Conservation (phyloP, 2,797 vertebrate genomes). For the Hydrophis major region DNA sequence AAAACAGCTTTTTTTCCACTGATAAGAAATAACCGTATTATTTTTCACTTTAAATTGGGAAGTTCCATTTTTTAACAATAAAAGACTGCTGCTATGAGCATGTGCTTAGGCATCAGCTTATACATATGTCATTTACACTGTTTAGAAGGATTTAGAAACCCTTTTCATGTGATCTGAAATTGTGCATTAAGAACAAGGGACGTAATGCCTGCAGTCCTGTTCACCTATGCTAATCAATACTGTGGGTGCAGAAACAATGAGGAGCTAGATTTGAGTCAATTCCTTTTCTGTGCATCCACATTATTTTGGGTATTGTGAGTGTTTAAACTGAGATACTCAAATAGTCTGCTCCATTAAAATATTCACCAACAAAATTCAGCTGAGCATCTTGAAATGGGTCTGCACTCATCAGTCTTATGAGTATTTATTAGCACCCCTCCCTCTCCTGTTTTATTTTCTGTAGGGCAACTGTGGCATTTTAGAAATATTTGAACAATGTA, state of each 20-base stretch:
- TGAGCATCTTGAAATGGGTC: not conserved
- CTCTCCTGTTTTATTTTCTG: not conserved
- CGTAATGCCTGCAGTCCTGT: not conserved
- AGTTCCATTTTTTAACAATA: not conserved
- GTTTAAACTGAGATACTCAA: not conserved
- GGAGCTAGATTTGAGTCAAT: not conserved
- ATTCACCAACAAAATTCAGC: not conserved
- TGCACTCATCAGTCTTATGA: not conserved
- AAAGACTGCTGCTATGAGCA: not conserved
- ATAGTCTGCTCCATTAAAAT: not conserved
- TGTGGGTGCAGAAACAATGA: not conserved
- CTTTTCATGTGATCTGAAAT: not conserved
- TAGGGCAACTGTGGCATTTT: not conserved
- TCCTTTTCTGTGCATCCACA: not conserved
- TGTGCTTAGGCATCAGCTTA: not conserved
- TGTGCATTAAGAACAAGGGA: not conserved
- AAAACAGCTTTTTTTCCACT: not conserved
- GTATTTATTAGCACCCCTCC: not conserved
- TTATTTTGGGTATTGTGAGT: not conserved
- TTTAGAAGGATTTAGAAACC: not conserved
- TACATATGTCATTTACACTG: not conserved
- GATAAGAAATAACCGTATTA: conserved; percentile 43
- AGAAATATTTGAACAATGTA: not conserved
- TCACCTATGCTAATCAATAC: too few species aligned
- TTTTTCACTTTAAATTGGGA: not conserved